Conservation (phyloP, 2,888 invertebrate species). For the Drosophila mayaguana region DNA sequence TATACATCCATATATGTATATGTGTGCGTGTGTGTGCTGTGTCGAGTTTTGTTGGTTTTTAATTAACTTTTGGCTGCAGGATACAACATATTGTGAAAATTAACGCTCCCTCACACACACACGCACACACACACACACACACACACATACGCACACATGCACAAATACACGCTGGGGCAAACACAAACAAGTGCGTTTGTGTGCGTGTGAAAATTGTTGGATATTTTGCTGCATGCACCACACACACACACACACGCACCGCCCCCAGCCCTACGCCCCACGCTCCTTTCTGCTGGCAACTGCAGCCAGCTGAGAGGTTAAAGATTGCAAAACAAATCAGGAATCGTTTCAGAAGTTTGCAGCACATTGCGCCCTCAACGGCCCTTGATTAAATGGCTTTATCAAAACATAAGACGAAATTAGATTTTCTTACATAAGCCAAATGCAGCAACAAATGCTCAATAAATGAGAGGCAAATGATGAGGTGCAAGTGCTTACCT, state of each 20-base stretch:
- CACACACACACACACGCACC: neutral
- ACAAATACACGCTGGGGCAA: constrained; percentile 31
- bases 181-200: constrained; percentile 52
- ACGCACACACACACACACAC: constrained; percentile 25
- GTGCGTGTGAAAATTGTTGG: constrained; percentile 51
- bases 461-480: neutral
- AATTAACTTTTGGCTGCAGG: constrained; percentile 85
- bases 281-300: neutral
- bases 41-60: constrained; percentile 85
- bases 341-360: constrained; percentile 19
- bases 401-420: constrained; percentile 46
- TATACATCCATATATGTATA: constrained; percentile 5
- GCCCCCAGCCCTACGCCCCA: constrained; percentile 4
- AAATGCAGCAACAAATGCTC: neutral
- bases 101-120: constrained; percentile 67
- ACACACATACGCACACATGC: constrained; percentile 12
- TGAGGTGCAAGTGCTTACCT: neutral
- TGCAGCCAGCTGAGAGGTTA: constrained; percentile 29
- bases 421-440: constrained; percentile 44
- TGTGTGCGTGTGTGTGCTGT: constrained; percentile 46
- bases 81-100: constrained; percentile 84
- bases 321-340: constrained; percentile 37
- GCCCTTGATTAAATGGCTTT: constrained; percentile 15
- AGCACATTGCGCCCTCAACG: constrained; percentile 30
- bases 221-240: constrained; percentile 30